Base-by-base conservation (phyloP, 37 sponge, comb jelly and placozoan species). In the Bolinopsis microptera region DNA sequence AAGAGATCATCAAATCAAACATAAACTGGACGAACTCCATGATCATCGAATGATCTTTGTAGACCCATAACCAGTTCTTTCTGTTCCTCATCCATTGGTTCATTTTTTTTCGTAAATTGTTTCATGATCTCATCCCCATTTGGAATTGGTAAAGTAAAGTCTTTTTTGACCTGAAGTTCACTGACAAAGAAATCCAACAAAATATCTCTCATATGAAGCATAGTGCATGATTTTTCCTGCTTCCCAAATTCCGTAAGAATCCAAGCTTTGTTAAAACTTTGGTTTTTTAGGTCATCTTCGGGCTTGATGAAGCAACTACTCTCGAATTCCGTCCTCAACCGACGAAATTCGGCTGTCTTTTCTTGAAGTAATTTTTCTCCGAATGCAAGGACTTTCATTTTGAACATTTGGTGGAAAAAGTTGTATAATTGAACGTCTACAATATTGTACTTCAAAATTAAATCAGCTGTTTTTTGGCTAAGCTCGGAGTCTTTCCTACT, bases 101-200 rank as follows among this genome's bases (percentile, higher is more conserved):
- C 36, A 16, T 77, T 31, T 32, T 77, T 77, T 34, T 13, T 13
- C 13, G 61, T 13, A 5, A 5, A 48, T 13, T 48, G 5, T 48
- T 48, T 13, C 61, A 48, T 48, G 9, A 48, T 48, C 13, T 48
- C 61, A n/a, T n/a, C n/a, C n/a, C n/a, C n/a, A n/a, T n/a, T n/a
- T n/a, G n/a, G n/a, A n/a, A n/a, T n/a, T n/a, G n/a, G n/a, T n/a
- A n/a, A n/a, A n/a, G n/a, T n/a, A n/a, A n/a, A n/a, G n/a, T n/a
- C n/a, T n/a, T n/a, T n/a, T n/a, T n/a, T n/a, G 5, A 48, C 80
- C 36, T 77, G 80, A 32, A 77, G 80, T 18, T 77, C 80, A 77
- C 80, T 77, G 35, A 77, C 36, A 27, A 35, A 32, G 36, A 35
- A 77, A 18, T 77, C 80, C 22, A 77, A 16, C 34, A 32, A 8